Base-by-base conservation (phyloP, 2,797 vertebrate genomes). In the Melanogrammus aeglefinus region DNA sequence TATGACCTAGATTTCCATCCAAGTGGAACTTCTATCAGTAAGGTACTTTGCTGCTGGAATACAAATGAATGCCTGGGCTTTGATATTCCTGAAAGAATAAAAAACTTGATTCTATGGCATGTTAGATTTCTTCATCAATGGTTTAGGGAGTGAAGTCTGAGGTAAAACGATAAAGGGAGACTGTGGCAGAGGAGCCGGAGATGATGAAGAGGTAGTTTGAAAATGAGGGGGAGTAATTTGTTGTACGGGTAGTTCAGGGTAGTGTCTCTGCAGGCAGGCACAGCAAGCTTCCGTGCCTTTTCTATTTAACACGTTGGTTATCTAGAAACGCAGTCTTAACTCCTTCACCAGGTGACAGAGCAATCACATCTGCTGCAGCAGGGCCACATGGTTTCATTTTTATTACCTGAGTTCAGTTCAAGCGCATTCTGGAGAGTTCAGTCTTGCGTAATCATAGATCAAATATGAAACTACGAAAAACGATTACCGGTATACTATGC, bases 391-490 rank as follows among this genome's bases (percentile, higher is more conserved):
- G 35, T 74, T 44, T 63, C 27, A 9, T 16, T 27, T 10, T 31
- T 21, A 24, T 27, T 14, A 27, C 63, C 63, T n/a, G 63, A 27
- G 24, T 69, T 27, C 63, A 69, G n/a, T 69, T 69, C 63, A 69
- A 8, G 63, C n/a, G 63, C 63, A 69, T 69, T 69, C 63, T 69
- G 63, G 10, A 27, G n/a, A 27, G 63, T 69, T 69, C 63, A 27
- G 63, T 69, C 63, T 69, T n/a, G 57, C 57, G 57, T 63, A 63
- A 63, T 69, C 24, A 69, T 69, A 27, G n/a, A 69, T 10, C 63
- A 44, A 44, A 44, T 13, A 44, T 44, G 14, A 16, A 44, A 44
- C 41, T 16, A 44, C 41, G 0, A 44, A 44, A 13, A 16, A 44
- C 41, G 3, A 44, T 44, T 44, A n/a, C n/a, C n/a, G n/a, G n/a